Conservation (phyloP, 2,113 vertebrate genomes). For the Agelaius tricolor region DNA sequence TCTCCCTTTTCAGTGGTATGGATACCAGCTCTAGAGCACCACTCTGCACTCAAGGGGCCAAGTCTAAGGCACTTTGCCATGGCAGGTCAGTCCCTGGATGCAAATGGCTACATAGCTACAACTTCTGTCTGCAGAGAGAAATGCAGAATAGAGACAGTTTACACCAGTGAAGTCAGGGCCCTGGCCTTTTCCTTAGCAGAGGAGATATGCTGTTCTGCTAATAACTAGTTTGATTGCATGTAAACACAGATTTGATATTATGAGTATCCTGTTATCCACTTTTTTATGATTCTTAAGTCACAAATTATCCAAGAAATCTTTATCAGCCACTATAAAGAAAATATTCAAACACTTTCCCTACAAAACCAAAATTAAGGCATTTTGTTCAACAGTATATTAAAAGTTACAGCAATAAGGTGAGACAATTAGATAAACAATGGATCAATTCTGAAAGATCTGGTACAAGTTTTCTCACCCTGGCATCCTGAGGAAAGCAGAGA, state of each 20-base stretch:
- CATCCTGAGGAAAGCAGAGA: neutral
- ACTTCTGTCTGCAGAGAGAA: neutral
- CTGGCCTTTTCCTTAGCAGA: neutral
- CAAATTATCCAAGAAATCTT: neutral
- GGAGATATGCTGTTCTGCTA: neutral
- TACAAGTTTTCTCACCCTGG: neutral
- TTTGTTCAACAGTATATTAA: neutral
- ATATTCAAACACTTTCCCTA: neutral
- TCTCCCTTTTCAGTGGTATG: neutral
- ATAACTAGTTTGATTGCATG: neutral
- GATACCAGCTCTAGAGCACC: neutral
- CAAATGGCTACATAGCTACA: neutral
- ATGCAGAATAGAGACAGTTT: neutral
- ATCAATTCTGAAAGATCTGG: neutral
- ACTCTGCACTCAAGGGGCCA: neutral
- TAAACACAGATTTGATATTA: neutral
- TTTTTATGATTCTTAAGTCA: neutral
- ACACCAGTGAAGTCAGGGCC: neutral
- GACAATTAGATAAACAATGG: neutral
- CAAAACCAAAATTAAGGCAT: neutral
- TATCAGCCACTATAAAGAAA: neutral
- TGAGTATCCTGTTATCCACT: neutral
- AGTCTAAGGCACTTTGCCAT: neutral
- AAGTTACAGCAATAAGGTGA: neutral
- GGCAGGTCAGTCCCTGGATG: neutral